A percentile compares a stretch with the other conserved stretches of the same genome.
phyloP scores from a whole-genome alignment of 2,113 vertebrate genomes.

The Pipra filicauda region DNA sequence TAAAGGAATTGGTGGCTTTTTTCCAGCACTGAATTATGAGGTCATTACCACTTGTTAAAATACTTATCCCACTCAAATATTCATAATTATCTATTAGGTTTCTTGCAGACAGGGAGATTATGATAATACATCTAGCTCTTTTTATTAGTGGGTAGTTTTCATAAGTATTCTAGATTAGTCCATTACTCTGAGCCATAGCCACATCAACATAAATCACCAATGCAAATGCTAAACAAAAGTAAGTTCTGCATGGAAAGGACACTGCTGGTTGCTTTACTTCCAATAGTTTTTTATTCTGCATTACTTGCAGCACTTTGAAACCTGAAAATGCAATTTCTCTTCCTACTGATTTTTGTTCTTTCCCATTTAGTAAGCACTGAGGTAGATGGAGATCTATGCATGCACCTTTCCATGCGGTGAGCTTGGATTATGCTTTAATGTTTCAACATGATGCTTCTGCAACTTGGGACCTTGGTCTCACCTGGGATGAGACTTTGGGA shows the following conservation, averaged over 20 bases:
- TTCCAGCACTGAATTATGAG: constrained; percentile 7
- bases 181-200: background rate
- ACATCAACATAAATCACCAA: constrained; percentile 15
- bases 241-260: background rate
- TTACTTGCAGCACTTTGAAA: constrained; percentile 11
- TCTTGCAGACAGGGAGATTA: background rate
- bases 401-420: background rate
- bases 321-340: constrained; percentile 53
- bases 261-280: background rate
- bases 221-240: constrained; percentile 2
- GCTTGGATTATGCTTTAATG: background rate
- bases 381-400: background rate
- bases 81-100: constrained; percentile 17
- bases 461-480: background rate
- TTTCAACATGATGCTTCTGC: background rate
- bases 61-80: constrained; percentile 11
- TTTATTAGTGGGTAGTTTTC: background rate
- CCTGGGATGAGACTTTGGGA: background rate
- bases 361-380: constrained; percentile 16
- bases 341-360: constrained; percentile 52
- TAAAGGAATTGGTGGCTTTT: background rate
- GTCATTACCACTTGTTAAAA: constrained; percentile 25
- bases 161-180: constrained; percentile 30
- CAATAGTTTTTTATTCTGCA: background rate
- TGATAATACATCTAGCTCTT: background rate